Conservation (phyloP, 2,888 invertebrate genomes). For the Piscicola geometra region DNA sequence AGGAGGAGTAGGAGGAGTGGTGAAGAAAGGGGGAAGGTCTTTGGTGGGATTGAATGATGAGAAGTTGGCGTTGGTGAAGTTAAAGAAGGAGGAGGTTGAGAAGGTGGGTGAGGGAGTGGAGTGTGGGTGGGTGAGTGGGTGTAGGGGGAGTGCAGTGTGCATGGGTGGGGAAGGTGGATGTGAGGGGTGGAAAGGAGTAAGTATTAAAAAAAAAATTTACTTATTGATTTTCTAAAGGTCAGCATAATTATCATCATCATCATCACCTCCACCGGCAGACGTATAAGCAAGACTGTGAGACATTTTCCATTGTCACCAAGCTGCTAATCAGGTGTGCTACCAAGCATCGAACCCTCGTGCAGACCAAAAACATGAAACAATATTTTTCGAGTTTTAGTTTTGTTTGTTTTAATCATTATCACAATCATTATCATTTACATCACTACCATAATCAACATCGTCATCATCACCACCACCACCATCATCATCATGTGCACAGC, state of each 20-base stretch:
- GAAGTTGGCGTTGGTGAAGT: constrained; percentile 41
- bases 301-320: constrained; percentile 47
- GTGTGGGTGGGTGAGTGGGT: no score
- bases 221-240: no score
- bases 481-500: constrained; percentile 37
- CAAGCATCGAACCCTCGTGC: no score
- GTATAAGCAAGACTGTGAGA: constrained; percentile 48
- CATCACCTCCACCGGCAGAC: constrained; percentile 39
- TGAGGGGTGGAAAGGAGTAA: no score
- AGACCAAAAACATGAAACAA: no score
- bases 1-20: no score
- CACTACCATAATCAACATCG: no score
- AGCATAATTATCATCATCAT: no score
- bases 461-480: no score
- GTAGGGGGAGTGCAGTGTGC: not conserved
- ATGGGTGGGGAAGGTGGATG: no score
- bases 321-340: constrained; percentile 45
- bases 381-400: not conserved
- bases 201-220: no score
- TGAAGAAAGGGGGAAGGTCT: constrained; percentile 33
- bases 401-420: not conserved
- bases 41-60: constrained; percentile 40
- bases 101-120: constrained; percentile 38
- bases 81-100: constrained; percentile 46
- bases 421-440: not conserved